Percentiles rank a stretch among this genome's conserved stretches.
These are phyloP conservation scores for Aleiodes leptofemur DNA, from an alignment of 2,888 invertebrate species.

Conservation along the genomic window DNA sequence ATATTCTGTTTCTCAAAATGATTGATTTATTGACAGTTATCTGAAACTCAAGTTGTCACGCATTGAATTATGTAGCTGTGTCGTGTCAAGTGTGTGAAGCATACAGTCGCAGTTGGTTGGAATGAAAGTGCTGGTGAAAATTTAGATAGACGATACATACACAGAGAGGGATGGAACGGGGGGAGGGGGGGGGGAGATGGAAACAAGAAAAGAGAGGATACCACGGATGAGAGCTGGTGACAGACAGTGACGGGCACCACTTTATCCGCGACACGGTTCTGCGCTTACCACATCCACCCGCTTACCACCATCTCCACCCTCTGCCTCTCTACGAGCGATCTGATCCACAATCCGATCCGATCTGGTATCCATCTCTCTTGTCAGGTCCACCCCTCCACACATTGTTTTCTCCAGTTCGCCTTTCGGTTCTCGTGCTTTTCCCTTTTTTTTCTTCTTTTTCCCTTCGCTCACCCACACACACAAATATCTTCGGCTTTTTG, in stretches of 20 bases:
- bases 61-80: slow-evolving; percentile 22
- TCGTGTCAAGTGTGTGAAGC: slow-evolving; percentile 26
- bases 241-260: slow-evolving; percentile 73
- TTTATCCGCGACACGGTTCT: slow-evolving; percentile 74
- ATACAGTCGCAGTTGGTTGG: too few species aligned
- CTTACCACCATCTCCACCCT: slow-evolving; percentile 64
- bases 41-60: slow-evolving; percentile 21
- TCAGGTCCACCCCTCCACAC: slow-evolving; percentile 49
- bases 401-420: slow-evolving; percentile 31
- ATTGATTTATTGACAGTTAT: slow-evolving; percentile 55
- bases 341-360: slow-evolving; percentile 59
- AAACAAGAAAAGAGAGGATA: slow-evolving; percentile 40
- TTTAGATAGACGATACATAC: slow-evolving; percentile 8
- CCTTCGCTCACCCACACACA: slow-evolving; percentile 35
- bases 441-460: slow-evolving; percentile 43
- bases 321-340: slow-evolving; percentile 59
- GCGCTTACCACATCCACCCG: slow-evolving; percentile 72
- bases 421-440: slow-evolving; percentile 32
- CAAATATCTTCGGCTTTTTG: background rate
- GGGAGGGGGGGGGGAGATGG: background rate
- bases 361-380: slow-evolving; percentile 57
- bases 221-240: slow-evolving; percentile 59
- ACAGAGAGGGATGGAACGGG: slow-evolving; percentile 4
- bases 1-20: slow-evolving; percentile 6
- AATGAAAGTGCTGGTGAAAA: background rate